Evolutionary conservation across 2,113 vertebrate genomes (phyloP).

Genomic region (Melanerpes aurifrons): DNA sequence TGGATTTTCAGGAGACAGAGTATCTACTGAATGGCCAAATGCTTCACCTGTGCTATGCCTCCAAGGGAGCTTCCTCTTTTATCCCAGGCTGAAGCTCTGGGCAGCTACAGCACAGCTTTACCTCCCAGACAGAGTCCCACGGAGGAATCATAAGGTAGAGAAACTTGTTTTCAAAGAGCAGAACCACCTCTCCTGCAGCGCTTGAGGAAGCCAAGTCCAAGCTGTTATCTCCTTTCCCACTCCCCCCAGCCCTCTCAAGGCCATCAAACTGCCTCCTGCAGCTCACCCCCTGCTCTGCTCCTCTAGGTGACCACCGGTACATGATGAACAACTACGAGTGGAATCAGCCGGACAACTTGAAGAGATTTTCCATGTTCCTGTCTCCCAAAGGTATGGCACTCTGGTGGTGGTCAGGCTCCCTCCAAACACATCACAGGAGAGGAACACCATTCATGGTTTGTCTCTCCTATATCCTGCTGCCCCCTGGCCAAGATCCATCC

Average conservation of each 20-base stretch:
- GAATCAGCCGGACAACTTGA: constrained; percentile 76
- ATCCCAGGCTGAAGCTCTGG: not conserved
- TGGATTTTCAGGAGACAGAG: not conserved
- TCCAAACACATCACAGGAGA: not conserved
- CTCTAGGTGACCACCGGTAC: constrained; percentile 76
- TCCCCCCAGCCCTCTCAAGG: not conserved
- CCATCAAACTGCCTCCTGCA: not conserved
- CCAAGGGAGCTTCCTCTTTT: not conserved
- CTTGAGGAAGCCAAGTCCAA: not conserved
- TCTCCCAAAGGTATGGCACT: constrained; percentile 75
- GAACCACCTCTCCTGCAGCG: not conserved
- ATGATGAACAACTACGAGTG: constrained; percentile 78
- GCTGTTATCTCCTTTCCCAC: not conserved
- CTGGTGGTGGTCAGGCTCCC: not conserved
- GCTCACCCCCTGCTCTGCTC: not conserved
- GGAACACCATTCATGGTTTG: too few species aligned
- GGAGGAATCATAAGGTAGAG: not conserved
- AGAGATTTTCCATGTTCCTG: constrained; percentile 84
- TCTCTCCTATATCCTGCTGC: not conserved
- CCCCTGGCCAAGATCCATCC: not conserved
- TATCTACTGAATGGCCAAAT: not conserved
- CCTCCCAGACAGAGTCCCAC: not conserved
- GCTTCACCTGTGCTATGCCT: not conserved
- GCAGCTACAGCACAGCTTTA: not conserved
- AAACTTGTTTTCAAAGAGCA: not conserved